phyloP scores from a whole-genome alignment of 2,888 invertebrate genomes.

The Platycnemis pennipes region DNA sequence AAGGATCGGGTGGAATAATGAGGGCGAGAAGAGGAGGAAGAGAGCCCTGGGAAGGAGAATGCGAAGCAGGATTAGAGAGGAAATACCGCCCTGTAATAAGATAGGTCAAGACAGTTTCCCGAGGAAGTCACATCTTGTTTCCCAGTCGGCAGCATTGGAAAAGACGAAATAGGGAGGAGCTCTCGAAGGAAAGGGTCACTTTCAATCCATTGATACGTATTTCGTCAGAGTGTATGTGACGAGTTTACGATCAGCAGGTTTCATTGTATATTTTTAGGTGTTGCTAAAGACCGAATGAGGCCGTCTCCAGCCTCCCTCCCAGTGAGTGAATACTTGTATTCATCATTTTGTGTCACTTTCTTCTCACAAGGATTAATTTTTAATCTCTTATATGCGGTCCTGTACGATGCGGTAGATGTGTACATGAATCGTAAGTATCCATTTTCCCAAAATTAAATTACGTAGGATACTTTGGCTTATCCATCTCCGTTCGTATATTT shows the following conservation, averaged over 20 bases:
- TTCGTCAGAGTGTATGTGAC: background rate
- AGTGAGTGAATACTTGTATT: no score
- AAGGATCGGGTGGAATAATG: background rate
- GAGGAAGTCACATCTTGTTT: slow-evolving; percentile 24
- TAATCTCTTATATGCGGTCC: no score
- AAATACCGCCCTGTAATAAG: background rate
- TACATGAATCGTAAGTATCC: no score
- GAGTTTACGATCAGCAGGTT: background rate
- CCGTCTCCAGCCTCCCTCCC: no score
- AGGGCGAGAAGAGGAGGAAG: background rate
- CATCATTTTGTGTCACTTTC: no score
- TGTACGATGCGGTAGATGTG: no score
- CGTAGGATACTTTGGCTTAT: no score
- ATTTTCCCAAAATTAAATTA: no score
- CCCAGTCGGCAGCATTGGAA: slow-evolving; percentile 1
- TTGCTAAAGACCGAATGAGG: no score
- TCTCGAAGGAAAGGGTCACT: background rate
- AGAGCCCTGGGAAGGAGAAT: background rate
- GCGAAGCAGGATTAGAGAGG: background rate
- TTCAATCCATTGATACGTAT: slow-evolving; percentile 8
- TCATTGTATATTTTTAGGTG: background rate
- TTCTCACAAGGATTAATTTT: no score
- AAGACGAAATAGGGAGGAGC: background rate
- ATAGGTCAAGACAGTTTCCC: background rate
- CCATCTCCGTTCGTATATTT: no score